Conservation (phyloP, 1,140 invertebrate genomes). For the Drosophila bocki region DNA sequence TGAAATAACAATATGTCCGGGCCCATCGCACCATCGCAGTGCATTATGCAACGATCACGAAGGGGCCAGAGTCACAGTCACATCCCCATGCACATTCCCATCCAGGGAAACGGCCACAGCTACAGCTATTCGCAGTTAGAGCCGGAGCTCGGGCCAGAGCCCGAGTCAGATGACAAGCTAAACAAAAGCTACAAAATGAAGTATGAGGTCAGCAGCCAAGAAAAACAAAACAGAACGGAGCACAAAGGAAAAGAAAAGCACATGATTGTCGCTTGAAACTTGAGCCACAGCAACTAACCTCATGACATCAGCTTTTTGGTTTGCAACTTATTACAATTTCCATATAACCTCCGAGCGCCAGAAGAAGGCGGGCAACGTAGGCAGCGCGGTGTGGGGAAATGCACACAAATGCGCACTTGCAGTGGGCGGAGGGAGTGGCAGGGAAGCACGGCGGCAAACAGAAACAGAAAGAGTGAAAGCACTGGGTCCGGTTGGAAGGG, state of each 20-base stretch:
- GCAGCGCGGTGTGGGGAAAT: slow-evolving; percentile 35
- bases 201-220: slow-evolving; percentile 71
- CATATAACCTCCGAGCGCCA: slow-evolving; percentile 71
- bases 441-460: slow-evolving; percentile 24
- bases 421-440: slow-evolving; percentile 54
- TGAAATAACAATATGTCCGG: slow-evolving; percentile 33
- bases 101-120: not conserved
- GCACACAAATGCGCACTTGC: slow-evolving; percentile 77
- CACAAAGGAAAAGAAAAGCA: slow-evolving; percentile 71
- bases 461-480: slow-evolving; percentile 20
- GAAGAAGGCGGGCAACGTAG: slow-evolving; percentile 35
- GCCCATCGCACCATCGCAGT: slow-evolving; percentile 52
- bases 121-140: not conserved
- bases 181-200: slow-evolving; percentile 83
- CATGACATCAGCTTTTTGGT: slow-evolving; percentile 83
- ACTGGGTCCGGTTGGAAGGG: not conserved
- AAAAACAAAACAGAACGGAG: slow-evolving; percentile 56
- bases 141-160: slow-evolving; percentile 17
- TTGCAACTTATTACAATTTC: slow-evolving; percentile 83
- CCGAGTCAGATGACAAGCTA: slow-evolving; percentile 61
- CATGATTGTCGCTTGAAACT: slow-evolving; percentile 83
- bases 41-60: slow-evolving; percentile 63
- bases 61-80: slow-evolving; percentile 9
- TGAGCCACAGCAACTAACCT: slow-evolving; percentile 81
- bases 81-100: not conserved